These are phyloP conservation scores for Sitta europaea DNA, from an alignment of 2,113 vertebrate genomes.

Conservation along the genomic window DNA sequence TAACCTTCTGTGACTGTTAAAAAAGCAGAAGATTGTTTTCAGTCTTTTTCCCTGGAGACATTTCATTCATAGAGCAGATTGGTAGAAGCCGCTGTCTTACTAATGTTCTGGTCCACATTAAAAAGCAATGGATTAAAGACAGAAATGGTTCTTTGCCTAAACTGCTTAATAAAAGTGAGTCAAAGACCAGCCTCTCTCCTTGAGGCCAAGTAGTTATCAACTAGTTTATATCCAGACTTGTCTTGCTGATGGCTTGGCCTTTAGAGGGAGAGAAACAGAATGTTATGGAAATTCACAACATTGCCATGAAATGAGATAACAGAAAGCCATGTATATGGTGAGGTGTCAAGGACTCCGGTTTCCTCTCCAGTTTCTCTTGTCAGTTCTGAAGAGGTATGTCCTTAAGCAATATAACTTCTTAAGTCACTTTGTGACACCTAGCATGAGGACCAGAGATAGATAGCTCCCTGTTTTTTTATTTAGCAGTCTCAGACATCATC, in stretches of 20 bases:
- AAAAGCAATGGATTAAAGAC: slow-evolving; percentile 9
- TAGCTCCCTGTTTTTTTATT: background rate
- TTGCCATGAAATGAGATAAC: background rate
- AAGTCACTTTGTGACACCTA: background rate
- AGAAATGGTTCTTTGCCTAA: background rate
- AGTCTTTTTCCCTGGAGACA: background rate
- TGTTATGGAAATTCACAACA: background rate
- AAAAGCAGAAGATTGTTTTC: slow-evolving; percentile 1
- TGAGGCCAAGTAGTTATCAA: slow-evolving; percentile 7
- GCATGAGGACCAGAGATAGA: background rate
- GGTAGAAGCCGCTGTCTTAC: background rate
- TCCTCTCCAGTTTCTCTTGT: background rate
- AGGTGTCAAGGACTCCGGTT: background rate
- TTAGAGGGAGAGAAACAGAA: background rate
- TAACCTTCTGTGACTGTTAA: background rate
- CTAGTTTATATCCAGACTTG: background rate
- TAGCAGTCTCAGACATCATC: background rate
- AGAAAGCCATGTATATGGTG: background rate
- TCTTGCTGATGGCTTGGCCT: background rate
- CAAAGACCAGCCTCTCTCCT: background rate
- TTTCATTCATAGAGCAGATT: background rate
- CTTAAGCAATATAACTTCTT: background rate
- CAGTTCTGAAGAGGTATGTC: background rate
- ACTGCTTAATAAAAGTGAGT: slow-evolving; percentile 1
- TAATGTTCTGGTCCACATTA: background rate